Percentiles rank a stretch among this genome's conserved stretches.
Evolutionary conservation across 2,113 vertebrate species (phyloP).

Genomic region (Lepidothrix coronata): DNA sequence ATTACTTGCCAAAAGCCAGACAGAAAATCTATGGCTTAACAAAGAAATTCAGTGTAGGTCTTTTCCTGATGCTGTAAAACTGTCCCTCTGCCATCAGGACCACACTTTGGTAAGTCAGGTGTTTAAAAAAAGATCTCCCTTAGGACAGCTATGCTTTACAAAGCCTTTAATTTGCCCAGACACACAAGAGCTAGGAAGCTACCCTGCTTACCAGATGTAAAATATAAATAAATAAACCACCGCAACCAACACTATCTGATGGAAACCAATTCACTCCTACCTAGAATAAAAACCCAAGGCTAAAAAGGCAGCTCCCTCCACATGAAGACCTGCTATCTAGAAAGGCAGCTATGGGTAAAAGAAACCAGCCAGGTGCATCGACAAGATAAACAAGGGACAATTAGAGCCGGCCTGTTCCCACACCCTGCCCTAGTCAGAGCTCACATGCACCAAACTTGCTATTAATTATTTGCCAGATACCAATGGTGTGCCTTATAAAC

Average conservation of each 20-base stretch:
- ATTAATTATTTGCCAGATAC: slow-evolving; percentile 35
- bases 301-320: neutral
- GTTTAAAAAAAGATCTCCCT: neutral
- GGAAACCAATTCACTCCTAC: neutral
- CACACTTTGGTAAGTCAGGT: neutral
- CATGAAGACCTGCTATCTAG: slow-evolving; percentile 17
- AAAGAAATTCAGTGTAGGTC: neutral
- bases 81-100: slow-evolving; percentile 1
- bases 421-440: slow-evolving; percentile 48
- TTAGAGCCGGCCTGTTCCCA: slow-evolving; percentile 35
- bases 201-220: neutral
- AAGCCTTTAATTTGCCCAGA: slow-evolving; percentile 6
- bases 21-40: slow-evolving; percentile 13
- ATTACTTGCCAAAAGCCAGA: slow-evolving; percentile 38
- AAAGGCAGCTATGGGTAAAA: slow-evolving; percentile 37
- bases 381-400: slow-evolving; percentile 60
- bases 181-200: neutral
- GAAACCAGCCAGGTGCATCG: slow-evolving; percentile 8
- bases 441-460: neutral
- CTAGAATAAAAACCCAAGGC: neutral
- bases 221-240: neutral
- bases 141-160: neutral
- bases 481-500: slow-evolving; percentile 17
- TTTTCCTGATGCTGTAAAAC: neutral
- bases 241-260: neutral